phyloP scores from a whole-genome alignment of 2,888 invertebrate species.

The Cremastinae sp. region DNA sequence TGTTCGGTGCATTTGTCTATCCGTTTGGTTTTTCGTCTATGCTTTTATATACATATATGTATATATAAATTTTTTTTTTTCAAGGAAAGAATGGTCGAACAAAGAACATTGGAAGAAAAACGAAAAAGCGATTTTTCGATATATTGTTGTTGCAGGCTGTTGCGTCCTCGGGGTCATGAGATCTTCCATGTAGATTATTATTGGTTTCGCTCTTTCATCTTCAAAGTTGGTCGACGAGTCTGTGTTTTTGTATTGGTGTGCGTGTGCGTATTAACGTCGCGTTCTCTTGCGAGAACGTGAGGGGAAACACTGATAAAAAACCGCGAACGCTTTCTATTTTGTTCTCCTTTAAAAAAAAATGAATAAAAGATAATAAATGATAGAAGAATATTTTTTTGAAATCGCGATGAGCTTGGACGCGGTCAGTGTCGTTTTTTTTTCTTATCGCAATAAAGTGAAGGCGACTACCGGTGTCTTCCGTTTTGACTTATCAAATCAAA shows the following conservation, averaged over 20 bases:
- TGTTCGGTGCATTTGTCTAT: slow-evolving; percentile 78
- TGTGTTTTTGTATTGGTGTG: slow-evolving; percentile 18
- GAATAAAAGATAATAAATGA: too few species aligned
- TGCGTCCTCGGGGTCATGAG: slow-evolving; percentile 55
- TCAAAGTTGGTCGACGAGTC: slow-evolving; percentile 64
- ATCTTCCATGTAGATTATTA: slow-evolving; percentile 70
- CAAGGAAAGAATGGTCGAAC: slow-evolving; percentile 44
- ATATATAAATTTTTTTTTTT: slow-evolving; percentile 8
- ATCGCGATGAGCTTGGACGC: too few species aligned
- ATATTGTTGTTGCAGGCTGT: slow-evolving; percentile 38
- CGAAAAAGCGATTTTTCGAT: slow-evolving; percentile 28
- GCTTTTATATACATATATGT: too few species aligned
- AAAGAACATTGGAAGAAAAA: slow-evolving; percentile 25
- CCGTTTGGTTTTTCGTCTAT: slow-evolving; percentile 76
- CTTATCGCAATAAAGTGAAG: slow-evolving; percentile 67
- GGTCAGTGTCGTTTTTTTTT: slow-evolving; percentile 5
- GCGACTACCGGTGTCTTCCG: slow-evolving; percentile 73
- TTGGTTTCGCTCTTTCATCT: slow-evolving; percentile 67
- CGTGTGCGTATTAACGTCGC: slow-evolving; percentile 6
- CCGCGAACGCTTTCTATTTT: too few species aligned
- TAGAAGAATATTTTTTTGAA: too few species aligned
- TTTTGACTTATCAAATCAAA: slow-evolving; percentile 77
- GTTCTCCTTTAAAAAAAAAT: too few species aligned
- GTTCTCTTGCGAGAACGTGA: neutral
- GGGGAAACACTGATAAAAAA: neutral